These are phyloP conservation scores for Tetrao urogallus DNA, from an alignment of 2,113 vertebrate species.

Conservation along the genomic window DNA sequence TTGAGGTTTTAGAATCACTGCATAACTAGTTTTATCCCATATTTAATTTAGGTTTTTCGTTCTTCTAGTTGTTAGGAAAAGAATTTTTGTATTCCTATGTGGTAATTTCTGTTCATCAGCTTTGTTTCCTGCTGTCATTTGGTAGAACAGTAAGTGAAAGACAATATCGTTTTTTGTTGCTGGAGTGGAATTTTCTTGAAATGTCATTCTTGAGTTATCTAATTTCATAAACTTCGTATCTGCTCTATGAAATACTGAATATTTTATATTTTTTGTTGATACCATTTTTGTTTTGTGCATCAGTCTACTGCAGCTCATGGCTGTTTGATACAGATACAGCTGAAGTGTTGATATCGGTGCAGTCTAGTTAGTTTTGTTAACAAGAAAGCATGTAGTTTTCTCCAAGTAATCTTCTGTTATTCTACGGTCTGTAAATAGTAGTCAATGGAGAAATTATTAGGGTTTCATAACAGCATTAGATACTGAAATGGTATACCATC, in stretches of 20 bases:
- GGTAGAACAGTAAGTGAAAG: background rate
- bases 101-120: background rate
- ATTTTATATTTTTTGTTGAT: background rate
- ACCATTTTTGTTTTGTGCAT: background rate
- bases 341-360: background rate
- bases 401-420: background rate
- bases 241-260: background rate
- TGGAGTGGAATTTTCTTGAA: background rate
- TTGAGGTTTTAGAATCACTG: background rate
- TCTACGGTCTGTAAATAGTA: background rate
- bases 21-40: background rate
- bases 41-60: background rate
- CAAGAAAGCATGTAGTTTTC: background rate
- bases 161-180: background rate
- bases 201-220: background rate
- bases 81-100: background rate
- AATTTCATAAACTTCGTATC: background rate
- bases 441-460: background rate
- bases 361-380: background rate
- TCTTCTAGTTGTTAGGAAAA: background rate
- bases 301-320: background rate
- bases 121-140: background rate
- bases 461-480: background rate
- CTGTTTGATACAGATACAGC: background rate
- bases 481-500: background rate